Evolutionary conservation across 2,797 vertebrate species (phyloP), one percentile per base, ranked within the genome.

Genomic region (Vespertilio murinus): DNA sequence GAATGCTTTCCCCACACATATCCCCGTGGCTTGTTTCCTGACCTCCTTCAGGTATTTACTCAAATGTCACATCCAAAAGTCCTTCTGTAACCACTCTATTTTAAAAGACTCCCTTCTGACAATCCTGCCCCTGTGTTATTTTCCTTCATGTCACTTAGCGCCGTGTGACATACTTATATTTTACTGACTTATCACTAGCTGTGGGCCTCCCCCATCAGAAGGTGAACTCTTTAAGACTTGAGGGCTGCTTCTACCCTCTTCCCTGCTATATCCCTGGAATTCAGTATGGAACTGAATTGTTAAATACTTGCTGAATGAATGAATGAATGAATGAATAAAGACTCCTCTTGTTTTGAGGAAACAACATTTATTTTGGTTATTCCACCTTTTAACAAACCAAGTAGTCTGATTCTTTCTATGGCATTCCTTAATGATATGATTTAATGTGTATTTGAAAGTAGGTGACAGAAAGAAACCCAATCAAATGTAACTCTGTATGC

Each of bases 381-480:
- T 52, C 10, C 56, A 82, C n/a, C 30, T 81, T 86, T 95, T 86
- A 85, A 79, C 40, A 96, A 95, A 47, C 70, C 45, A 90, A 75
- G n/a, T 22, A 30, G 77, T 80, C 30, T 70, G 20, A 79, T 94
- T 61, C 38, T 59, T 93, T 90, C 70, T 83, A 35, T 92, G 65
- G 70, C n/a, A 75, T 28, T 83, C 11, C 74, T 93, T 93, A 82
- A 84, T 87, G 82, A 80, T 83, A 73, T 71, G 54, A 91, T 45
- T 64, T 94, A 95, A 90, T 82, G 61, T 56, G 8, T 42, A 70
- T 87, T 91, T 87, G 67, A 94, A 94, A 59, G 70, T 75, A 40
- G 65, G 33, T 90, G 82, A 84, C 75, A 95, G 82, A 81, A 54
- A 59, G 59, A 81, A 78, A 47, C 42, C 71, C 54, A n/a, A 28